Conservation (phyloP, 2,113 vertebrate species). For the Hippocampus barbouri region DNA sequence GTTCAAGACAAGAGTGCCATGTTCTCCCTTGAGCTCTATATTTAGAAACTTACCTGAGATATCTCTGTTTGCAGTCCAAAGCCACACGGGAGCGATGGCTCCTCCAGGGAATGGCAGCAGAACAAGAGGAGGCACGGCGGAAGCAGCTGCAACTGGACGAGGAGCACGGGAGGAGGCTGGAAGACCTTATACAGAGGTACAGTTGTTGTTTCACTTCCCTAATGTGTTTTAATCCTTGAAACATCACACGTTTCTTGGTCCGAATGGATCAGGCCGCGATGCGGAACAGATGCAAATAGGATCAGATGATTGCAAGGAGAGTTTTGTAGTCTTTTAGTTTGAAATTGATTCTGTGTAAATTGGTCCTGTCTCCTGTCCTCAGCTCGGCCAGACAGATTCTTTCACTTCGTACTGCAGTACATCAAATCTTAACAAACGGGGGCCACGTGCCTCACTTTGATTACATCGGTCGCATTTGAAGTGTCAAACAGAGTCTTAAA, state of each 20-base stretch:
- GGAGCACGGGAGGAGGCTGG: slow-evolving; percentile 83
- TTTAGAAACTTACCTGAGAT: background rate
- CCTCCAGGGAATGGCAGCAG: slow-evolving; percentile 84
- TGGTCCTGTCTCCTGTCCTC: background rate
- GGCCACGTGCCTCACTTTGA: background rate
- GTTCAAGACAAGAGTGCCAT: background rate
- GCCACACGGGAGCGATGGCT: slow-evolving; percentile 96
- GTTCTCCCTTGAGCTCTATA: background rate
- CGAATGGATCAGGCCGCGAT: background rate
- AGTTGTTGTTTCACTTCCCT: background rate
- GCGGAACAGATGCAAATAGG: background rate
- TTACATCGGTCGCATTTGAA: slow-evolving; percentile 9
- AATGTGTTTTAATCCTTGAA: background rate
- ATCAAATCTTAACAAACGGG: background rate
- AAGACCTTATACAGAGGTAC: slow-evolving; percentile 88
- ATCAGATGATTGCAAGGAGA: slow-evolving; percentile 13
- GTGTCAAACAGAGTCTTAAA: background rate
- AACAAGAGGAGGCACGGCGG: slow-evolving; percentile 83
- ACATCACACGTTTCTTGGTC: background rate
- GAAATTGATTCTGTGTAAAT: background rate
- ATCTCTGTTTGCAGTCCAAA: slow-evolving; percentile 81
- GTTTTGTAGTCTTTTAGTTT: slow-evolving; percentile 5
- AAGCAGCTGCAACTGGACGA: slow-evolving; percentile 90
- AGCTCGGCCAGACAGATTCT: background rate
- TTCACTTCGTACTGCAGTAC: background rate